These are phyloP conservation scores for Geotrupes spiniger DNA, from an alignment of 2,888 invertebrate species.

Conservation along the genomic window DNA sequence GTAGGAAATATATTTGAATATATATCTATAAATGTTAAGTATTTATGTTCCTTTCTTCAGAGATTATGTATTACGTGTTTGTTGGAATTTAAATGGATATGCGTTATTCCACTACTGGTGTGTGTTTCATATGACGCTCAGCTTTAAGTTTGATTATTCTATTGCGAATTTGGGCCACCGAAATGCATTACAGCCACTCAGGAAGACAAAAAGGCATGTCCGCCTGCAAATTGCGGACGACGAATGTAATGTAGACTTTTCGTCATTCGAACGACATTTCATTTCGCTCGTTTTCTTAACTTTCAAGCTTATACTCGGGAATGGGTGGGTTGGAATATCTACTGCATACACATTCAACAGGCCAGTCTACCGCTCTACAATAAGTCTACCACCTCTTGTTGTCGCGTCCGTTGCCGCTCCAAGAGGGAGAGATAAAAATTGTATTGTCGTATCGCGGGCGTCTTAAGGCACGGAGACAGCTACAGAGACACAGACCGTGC, in stretches of 20 bases:
- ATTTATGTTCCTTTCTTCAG: no score
- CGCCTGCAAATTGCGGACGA: conserved; percentile 2
- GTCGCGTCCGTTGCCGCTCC: conserved; percentile 29
- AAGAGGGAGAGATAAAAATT: conserved; percentile 18
- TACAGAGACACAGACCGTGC: conserved; percentile 50
- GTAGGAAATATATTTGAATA: no score
- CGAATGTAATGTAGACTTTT: neutral
- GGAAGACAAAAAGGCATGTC: conserved; percentile 47
- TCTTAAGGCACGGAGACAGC: conserved; percentile 48
- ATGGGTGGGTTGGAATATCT: conserved; percentile 27
- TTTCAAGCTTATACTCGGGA: conserved; percentile 5
- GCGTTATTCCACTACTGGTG: conserved; percentile 1
- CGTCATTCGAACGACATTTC: neutral
- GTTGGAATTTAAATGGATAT: neutral
- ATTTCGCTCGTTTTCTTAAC: neutral
- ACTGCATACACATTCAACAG: conserved; percentile 46
- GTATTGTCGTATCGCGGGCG: conserved; percentile 39
- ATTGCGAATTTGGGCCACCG: neutral
- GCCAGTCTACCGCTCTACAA: conserved; percentile 38
- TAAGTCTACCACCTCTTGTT: conserved; percentile 20
- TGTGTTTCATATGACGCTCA: neutral
- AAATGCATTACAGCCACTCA: conserved; percentile 25
- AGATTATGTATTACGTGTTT: no score
- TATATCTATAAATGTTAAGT: no score
- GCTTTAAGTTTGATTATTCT: conserved; percentile 2